These are phyloP conservation scores for Drosophila mauritiana DNA, from an alignment of 1,140 invertebrate genomes.

Conservation along the genomic window DNA sequence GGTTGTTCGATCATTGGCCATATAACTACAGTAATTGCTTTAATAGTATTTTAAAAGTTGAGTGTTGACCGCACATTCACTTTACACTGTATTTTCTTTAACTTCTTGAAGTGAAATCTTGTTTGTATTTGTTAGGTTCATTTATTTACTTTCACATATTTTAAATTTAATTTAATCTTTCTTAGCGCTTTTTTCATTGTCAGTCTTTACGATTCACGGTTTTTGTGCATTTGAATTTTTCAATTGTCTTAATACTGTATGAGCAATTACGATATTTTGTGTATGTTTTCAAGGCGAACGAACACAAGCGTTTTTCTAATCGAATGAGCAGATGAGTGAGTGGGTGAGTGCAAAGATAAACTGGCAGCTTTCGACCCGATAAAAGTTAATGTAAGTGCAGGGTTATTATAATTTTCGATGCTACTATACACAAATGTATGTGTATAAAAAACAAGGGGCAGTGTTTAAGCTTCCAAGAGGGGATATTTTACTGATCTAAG, in stretches of 20 bases:
- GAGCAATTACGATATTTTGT: conserved; percentile 54
- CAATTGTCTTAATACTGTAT: conserved; percentile 53
- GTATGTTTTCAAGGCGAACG: conserved; percentile 55
- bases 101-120: conserved; percentile 38
- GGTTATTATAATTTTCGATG: conserved; percentile 50
- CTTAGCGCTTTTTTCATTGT: conserved; percentile 54
- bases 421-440: conserved; percentile 24
- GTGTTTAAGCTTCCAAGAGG: conserved; percentile 40
- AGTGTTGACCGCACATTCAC: conserved; percentile 7
- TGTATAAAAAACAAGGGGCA: conserved; percentile 48
- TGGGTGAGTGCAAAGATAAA: conserved; percentile 9
- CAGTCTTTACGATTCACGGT: conserved; percentile 84
- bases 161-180: conserved; percentile 41
- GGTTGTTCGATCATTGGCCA: conserved; percentile 33
- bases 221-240: conserved; percentile 80
- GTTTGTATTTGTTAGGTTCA: conserved; percentile 40
- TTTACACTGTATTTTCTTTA: conserved; percentile 13
- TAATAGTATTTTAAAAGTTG: conserved; percentile 31
- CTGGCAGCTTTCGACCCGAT: conserved; percentile 13
- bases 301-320: conserved; percentile 46
- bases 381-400: conserved; percentile 42
- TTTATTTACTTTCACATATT: conserved; percentile 41
- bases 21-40: conserved; percentile 37
- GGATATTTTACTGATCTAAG: conserved; percentile 88
- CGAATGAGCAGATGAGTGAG: conserved; percentile 33